A percentile compares a stretch with the other conserved stretches of the same genome.
Conservation (phyloP, 2,113 vertebrate species). For the Neopipo cinnamomea region DNA sequence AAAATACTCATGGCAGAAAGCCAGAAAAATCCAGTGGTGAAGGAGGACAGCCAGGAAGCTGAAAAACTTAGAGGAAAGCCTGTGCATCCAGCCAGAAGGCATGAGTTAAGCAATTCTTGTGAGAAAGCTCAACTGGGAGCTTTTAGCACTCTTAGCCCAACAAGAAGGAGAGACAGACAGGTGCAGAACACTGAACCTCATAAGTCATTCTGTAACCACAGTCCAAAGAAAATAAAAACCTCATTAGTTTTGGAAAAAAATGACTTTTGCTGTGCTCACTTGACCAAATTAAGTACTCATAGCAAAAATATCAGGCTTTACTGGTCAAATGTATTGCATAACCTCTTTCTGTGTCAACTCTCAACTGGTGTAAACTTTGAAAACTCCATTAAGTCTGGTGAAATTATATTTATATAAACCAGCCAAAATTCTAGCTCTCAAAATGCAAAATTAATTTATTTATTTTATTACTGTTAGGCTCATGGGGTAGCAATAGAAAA, state of each 20-base stretch:
- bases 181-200: slow-evolving; percentile 19
- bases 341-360: background rate
- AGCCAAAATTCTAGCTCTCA: background rate
- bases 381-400: background rate
- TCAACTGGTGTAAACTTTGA: background rate
- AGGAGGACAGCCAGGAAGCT: background rate
- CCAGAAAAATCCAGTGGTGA: background rate
- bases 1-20: background rate
- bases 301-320: slow-evolving; percentile 9
- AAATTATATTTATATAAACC: background rate
- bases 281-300: slow-evolving; percentile 6
- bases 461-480: background rate
- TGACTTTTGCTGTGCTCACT: background rate
- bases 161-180: slow-evolving; percentile 26
- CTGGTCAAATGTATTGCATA: slow-evolving; percentile 26
- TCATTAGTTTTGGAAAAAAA: slow-evolving; percentile 42
- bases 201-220: background rate
- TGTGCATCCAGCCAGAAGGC: slow-evolving; percentile 16
- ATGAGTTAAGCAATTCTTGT: slow-evolving; percentile 14
- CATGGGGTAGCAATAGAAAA: background rate
- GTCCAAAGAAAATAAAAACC: slow-evolving; percentile 45
- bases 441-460: slow-evolving; percentile 10
- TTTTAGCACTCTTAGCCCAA: background rate
- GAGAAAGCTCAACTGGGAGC: slow-evolving; percentile 3
- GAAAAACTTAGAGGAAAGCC: background rate